Conservation (phyloP, 2,797 vertebrate genomes). For the Notoglanidium macrostoma region DNA sequence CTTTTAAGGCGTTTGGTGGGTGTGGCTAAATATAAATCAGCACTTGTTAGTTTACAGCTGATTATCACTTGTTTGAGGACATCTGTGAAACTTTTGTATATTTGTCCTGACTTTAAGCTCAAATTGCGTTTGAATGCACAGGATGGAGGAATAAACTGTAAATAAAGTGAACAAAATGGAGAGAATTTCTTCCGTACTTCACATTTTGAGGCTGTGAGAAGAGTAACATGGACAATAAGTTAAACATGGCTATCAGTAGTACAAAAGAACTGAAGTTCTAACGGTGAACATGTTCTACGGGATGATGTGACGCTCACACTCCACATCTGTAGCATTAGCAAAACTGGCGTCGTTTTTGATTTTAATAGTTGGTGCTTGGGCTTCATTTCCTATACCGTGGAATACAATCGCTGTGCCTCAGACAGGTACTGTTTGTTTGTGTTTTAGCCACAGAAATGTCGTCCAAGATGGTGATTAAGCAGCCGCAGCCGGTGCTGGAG, state of each 20-base stretch:
- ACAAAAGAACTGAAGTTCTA: not conserved
- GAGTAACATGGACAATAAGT: not conserved
- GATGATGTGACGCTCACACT: not conserved
- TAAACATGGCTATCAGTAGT: not conserved
- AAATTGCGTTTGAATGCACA: not conserved
- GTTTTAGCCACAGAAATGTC: conserved; percentile 43
- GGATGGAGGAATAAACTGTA: too few species aligned
- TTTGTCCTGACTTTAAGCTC: too few species aligned
- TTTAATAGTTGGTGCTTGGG: not conserved
- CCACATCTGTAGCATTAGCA: not conserved
- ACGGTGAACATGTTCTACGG: not conserved
- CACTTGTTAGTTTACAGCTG: too few species aligned
- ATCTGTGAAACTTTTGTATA: too few species aligned
- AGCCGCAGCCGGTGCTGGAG: conserved; percentile 49
- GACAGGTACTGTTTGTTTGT: not conserved
- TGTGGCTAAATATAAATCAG: too few species aligned
- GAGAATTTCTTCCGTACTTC: not conserved
- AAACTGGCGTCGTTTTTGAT: not conserved
- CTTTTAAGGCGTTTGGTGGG: too few species aligned
- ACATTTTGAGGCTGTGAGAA: not conserved
- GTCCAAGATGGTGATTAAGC: conserved; percentile 45
- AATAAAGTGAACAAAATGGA: not conserved
- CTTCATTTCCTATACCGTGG: not conserved
- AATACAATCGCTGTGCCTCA: not conserved
- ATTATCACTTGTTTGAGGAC: too few species aligned